phyloP scores from a whole-genome alignment of 2,797 vertebrate species.

The Potorous gilbertii region DNA sequence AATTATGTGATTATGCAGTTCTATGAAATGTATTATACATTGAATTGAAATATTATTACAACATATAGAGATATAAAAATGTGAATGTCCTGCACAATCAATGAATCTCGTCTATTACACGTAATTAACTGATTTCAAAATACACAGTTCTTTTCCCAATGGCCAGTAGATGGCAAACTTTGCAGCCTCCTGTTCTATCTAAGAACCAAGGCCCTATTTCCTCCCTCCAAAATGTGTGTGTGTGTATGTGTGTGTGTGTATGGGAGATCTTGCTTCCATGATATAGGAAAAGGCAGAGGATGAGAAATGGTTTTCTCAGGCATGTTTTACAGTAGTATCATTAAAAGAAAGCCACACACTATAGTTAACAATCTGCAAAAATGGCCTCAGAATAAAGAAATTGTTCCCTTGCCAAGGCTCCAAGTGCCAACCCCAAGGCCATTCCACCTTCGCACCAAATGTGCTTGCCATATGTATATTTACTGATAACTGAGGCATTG shows the following conservation, averaged over 20 bases:
- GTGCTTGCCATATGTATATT: neutral
- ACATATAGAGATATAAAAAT: neutral
- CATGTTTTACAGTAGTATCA: neutral
- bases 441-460: neutral
- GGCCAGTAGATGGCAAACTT: neutral
- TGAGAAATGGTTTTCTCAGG: neutral
- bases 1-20: neutral
- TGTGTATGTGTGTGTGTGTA: neutral
- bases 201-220: neutral
- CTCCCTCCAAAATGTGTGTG: neutral
- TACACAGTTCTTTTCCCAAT: neutral
- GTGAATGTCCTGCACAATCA: neutral
- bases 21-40: neutral
- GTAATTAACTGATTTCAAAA: neutral
- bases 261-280: neutral
- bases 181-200: neutral
- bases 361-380: neutral
- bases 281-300: neutral
- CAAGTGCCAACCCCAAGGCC: neutral
- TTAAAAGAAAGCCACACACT: neutral
- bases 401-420: neutral
- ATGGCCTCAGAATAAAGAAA: neutral
- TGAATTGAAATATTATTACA: neutral
- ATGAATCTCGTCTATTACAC: neutral
- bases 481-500: neutral